Evolutionary conservation across 2,888 invertebrate species (phyloP).

Genomic region (Macrophya alboannulata): DNA sequence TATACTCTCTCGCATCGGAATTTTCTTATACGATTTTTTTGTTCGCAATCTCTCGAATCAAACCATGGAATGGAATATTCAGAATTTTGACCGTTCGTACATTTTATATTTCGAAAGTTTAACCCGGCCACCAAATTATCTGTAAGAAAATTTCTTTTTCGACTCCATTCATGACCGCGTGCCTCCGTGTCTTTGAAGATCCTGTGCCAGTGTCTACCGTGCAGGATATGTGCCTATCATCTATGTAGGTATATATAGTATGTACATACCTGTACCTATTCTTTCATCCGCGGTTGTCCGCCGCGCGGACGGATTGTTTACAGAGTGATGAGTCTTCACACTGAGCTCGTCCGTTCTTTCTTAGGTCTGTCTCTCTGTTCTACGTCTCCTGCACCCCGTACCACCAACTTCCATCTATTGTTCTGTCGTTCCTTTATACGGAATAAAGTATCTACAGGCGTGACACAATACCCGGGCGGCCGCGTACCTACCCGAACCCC

Average conservation of each 20-base stretch:
- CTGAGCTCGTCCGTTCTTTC: slow-evolving; percentile 67
- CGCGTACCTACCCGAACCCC: slow-evolving; percentile 62
- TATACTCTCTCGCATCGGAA: not conserved
- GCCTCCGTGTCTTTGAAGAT: not conserved
- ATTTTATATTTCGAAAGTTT: no score
- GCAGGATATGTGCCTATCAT: not conserved
- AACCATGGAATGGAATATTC: no score
- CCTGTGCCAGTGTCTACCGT: not conserved
- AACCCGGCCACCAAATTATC: no score
- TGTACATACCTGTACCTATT: not conserved
- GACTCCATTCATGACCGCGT: not conserved
- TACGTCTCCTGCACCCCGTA: slow-evolving; percentile 35
- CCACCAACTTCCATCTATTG: slow-evolving; percentile 76
- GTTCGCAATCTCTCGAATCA: no score
- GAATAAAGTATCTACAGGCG: slow-evolving; percentile 78
- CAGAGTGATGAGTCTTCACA: slow-evolving; percentile 79
- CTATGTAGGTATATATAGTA: not conserved
- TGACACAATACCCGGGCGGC: slow-evolving; percentile 77
- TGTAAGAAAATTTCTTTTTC: not conserved
- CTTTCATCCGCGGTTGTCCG: slow-evolving; percentile 41
- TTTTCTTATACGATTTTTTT: not conserved
- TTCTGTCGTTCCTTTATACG: slow-evolving; percentile 77
- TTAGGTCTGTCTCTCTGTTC: slow-evolving; percentile 57
- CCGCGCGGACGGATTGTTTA: slow-evolving; percentile 75
- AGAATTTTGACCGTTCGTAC: not conserved